Base-by-base conservation (phyloP, 2,113 vertebrate genomes). In the Campylomormyrus numenius region DNA sequence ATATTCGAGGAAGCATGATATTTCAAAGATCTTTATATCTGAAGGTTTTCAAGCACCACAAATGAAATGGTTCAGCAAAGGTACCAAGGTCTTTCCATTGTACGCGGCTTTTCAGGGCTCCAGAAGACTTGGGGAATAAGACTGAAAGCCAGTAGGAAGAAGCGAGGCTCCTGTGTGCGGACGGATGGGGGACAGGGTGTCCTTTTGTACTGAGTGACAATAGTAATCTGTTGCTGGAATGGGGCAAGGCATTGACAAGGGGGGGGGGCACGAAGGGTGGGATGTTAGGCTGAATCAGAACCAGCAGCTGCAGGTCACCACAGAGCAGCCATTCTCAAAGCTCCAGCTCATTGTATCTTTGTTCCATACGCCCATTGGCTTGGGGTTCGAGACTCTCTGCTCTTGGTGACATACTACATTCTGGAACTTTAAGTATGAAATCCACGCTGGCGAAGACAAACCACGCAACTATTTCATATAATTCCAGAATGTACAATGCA, bases 181-280 rank as follows among this genome's bases (percentile, higher is more conserved):
- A n/a, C 8, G 3, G 48, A 49, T 24, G 35, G 10, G 62, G 85
- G 85, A 88, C 85, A 90, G 85, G 85, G 48, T n/a, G 35, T 74
- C 46, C 35, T 85, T 88, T 90, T 90, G 89, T 90, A 42, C 85
- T n/a, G 62, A 9, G 89, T 52, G 46, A 90, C 89, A 87, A 90
- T 90, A 27, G 89, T 74, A 46, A 74, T 70, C 84, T 90, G 83
- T 90, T 17, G 11, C 84, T 24, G 83, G 35, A 56, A 74, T 87
- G 85, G 62, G 85, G 31, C 85, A 35, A 45, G 70, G 15, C 50
- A 49, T 56, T 10, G 46, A 39, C 5, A 1, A 1, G 15, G 50
- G 31, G 31, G 31, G 10, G 8, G 49, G 35, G 45, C 46, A 52
- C 11, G 0, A 27, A 15, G 62, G 88, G 35, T 15, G n/a, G 70